Base-by-base conservation (phyloP, 2,888 invertebrate species). In the Eudemis profundana region DNA sequence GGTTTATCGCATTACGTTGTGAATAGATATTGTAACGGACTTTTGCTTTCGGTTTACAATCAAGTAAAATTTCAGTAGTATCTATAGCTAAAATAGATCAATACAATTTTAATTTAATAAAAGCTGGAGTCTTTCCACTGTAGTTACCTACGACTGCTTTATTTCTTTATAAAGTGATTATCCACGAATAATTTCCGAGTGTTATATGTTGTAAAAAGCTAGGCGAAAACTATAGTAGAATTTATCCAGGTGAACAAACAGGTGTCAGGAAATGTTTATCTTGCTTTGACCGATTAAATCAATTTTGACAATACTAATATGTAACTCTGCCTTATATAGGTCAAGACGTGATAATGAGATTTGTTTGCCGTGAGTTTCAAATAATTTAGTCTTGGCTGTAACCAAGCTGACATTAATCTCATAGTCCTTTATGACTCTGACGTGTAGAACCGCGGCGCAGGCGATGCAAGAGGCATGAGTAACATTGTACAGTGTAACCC, bases 371-470 rank as follows among this genome's bases (percentile, higher is more conserved):
- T 10, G 38, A 38, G 40, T 40, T 10, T n/a, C n/a, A n/a, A n/a
- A n/a, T n/a, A 42, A 40, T 23, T 42, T 42, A n/a, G 21, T 56
- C 29, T 62, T 67, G 10, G 67, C 50, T 12, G 27, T 36, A 3
- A 66, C 46, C 2, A 57, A 46, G 12, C 12, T 2, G 4, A 12
- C 12, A 8, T 7, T 15, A 10, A 17, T 8, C 15, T 42, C 42
- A 42, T n/a, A n/a, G 15, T 4, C 14, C 17, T 15, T 14, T 3
- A 53, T 23, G n/a, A 53, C 50, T n/a, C 61, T 38, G 3, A 61
- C 17, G 10, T 40, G 50, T 4, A 61, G 14, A n/a, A 54, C 54
- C 21, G 53, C 62, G 2, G 47, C 53, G 27, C 29, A 61, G 12
- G 61, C 61, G 2, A 36, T 15, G 8, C 17, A 23, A 10, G 54